Evolutionary conservation across 2,113 vertebrate genomes (phyloP).

Genomic region (Smithornis capensis): DNA sequence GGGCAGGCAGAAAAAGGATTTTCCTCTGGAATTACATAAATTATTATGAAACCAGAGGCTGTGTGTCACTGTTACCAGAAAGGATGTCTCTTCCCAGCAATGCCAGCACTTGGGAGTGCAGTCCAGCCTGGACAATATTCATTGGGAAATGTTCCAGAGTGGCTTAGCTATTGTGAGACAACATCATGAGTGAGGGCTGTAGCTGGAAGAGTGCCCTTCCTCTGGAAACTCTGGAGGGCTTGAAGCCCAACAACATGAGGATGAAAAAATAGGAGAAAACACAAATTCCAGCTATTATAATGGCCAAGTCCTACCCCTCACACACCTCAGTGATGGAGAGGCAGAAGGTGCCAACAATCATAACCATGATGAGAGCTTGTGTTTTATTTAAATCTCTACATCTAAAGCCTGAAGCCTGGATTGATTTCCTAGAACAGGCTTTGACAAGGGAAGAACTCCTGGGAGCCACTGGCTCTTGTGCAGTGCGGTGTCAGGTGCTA

Average conservation of each 20-base stretch:
- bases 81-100: background rate
- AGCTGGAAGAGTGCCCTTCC: constrained; percentile 79
- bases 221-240: constrained; percentile 85
- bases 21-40: background rate
- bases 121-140: background rate
- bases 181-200: constrained; percentile 67
- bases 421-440: background rate
- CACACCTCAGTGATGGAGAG: background rate
- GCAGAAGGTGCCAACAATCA: background rate
- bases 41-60: background rate
- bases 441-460: background rate
- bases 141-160: background rate
- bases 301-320: background rate
- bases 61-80: background rate
- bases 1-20: background rate
- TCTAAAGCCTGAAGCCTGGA: background rate
- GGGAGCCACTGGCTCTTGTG: background rate
- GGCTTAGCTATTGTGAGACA: background rate
- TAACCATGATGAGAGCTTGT: background rate
- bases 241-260: constrained; percentile 86
- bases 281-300: constrained; percentile 83
- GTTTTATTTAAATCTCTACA: background rate
- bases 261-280: constrained; percentile 83
- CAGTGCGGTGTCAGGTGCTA: background rate
- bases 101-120: background rate